Base-by-base conservation (phyloP, 1,140 invertebrate genomes). In the Drosophila jambulina region DNA sequence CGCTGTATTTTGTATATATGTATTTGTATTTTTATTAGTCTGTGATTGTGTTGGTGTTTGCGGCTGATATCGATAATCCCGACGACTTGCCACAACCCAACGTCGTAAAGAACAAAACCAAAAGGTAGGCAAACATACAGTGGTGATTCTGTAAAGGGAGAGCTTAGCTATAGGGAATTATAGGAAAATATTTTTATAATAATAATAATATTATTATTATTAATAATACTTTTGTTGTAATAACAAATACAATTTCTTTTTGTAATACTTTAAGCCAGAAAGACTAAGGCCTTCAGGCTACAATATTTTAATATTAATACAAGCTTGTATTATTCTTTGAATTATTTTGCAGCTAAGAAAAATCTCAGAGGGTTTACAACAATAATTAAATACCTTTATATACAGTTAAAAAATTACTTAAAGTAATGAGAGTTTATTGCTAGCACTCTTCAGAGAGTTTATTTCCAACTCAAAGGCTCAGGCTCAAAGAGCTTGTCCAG, bases 31-130 rank as follows among this genome's bases (percentile, higher is more conserved):
- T 29, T 40, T 57, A 13, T 29, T 59, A 25, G 38, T 12, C 27
- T 51, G 25, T 0, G 48, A 13, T 60, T 25, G 56, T 65, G 23
- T 58, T 29, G 45, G 38, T 48, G 43, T 46, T 27, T 70, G 42
- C 45, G 42, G 25, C 25, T 48, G 32, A 19, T 42, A 72, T 72
- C 67, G 65, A 71, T 72, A 72, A 71, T 46, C 53, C 42, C 67
- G 34, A 34, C 67, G 34, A 32, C 25, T 34, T 23, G 13, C 43
- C 64, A 45, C 63, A 45, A 48, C 17, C 23, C 21, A 65, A 67
- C 12, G 27, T 19, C 67, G 12, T n/a, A 34, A 43, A 34, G 21
- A 23, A 36, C 34, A 36, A 38, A 38, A 6, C 32, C 19, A 23
- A 54, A 34, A 34, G 29, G 29, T 29, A 21, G 51, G 51, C 29